Evolutionary conservation across 2,797 vertebrate genomes (phyloP), one percentile per base, ranked within the genome.

Genomic region (Oryzias dopingdopingensis): DNA sequence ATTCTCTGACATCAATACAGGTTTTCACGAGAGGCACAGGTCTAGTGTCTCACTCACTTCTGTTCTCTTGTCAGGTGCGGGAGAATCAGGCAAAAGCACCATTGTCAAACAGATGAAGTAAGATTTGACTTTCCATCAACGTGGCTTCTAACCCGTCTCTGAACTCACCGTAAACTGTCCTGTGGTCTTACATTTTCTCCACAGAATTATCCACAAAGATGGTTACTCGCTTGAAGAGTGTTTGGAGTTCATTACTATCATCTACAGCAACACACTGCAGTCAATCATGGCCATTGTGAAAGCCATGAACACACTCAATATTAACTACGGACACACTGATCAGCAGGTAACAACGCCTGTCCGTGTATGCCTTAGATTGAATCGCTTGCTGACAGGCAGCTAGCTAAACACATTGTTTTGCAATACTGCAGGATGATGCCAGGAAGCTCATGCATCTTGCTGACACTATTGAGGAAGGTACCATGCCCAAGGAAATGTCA

Each of bases 101-200:
- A 99, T 99, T 0, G 96, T 99, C 91, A 99, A 99, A 89, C 96
- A 99, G 91, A 99, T 99, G 96, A 99, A 99, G 96, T 99, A 91
- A 95, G 96, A 70, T 61, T 68, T 52, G 14, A 47, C 6, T 43
- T 61, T 42, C 5, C 8, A 12, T 16, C 3, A 0, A 14, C 48
- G 14, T 18, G 42, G 1, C 14, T 14, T 45, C 29, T 26, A 2
- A n/a, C 37, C 53, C 40, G 20, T 32, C 54, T 14, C 4, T 20
- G 24, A 5, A 13, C 7, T 10, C 17, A 49, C 10, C 49, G 6
- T 48, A 32, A 62, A 40, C 20, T 20, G 8, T 15, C 46, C 22
- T 23, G 4, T 62, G 44, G 59, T 5, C 0, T 6, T 46, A 0
- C 44, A 8, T 50, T 58, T 45, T 50, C 42, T 64, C 59, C 13